Conservation (phyloP, 2,113 vertebrate species). For the Tragelaphus strepsiceros region DNA sequence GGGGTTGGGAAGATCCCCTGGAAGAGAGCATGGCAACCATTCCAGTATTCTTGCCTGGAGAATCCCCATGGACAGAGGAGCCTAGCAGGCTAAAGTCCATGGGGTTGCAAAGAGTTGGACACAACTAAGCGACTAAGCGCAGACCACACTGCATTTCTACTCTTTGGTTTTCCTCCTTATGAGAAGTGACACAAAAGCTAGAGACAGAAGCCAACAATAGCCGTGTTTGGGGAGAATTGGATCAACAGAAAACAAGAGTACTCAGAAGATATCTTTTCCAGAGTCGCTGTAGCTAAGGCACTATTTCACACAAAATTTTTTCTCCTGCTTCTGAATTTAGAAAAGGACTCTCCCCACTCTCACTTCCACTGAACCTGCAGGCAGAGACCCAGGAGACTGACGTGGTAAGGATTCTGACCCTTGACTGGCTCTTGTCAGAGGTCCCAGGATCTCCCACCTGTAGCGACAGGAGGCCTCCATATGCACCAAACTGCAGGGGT, state of each 20-base stretch:
- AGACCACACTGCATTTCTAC: background rate
- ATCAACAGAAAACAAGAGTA: background rate
- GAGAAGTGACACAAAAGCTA: background rate
- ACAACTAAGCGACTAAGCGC: background rate
- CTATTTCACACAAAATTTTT: background rate
- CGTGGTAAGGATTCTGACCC: background rate
- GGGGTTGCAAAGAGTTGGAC: background rate
- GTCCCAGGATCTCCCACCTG: background rate
- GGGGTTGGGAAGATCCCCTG: background rate
- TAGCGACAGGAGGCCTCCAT: background rate
- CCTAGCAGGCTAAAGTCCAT: accelerated
- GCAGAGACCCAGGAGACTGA: background rate
- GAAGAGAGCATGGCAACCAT: background rate
- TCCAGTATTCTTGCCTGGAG: background rate
- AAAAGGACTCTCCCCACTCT: background rate
- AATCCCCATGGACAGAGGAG: background rate
- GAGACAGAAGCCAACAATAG: background rate
- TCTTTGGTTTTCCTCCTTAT: background rate
- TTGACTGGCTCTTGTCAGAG: background rate
- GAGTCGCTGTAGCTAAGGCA: background rate
- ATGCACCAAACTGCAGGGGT: background rate
- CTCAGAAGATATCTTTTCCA: background rate
- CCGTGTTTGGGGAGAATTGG: accelerated
- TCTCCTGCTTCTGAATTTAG: background rate
- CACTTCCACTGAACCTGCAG: background rate